phyloP scores from a whole-genome alignment of 2,888 invertebrate species.

The Matsumyia berberina region DNA sequence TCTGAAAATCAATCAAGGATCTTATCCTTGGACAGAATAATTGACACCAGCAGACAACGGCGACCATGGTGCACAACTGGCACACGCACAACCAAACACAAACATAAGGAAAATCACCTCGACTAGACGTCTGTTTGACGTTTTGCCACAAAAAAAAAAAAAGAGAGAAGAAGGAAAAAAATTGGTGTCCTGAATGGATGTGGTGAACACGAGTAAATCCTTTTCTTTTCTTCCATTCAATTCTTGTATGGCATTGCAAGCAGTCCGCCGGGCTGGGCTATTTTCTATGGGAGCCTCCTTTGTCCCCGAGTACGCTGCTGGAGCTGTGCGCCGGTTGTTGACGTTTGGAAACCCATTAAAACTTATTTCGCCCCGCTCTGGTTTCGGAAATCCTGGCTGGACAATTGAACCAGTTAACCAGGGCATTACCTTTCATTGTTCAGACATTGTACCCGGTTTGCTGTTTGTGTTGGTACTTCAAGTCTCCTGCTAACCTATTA shows the following conservation, averaged over 20 bases:
- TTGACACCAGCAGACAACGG: constrained; percentile 56
- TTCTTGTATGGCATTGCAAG: constrained; percentile 32
- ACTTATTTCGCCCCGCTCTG: constrained; percentile 64
- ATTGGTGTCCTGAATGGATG: constrained; percentile 51
- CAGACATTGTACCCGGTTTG: constrained; percentile 62
- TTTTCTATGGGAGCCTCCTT: background rate
- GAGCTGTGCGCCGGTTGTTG: too few species aligned
- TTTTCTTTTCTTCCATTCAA: constrained; percentile 54
- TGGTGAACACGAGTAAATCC: constrained; percentile 59
- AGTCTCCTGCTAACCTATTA: constrained; percentile 56
- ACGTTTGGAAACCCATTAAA: constrained; percentile 74
- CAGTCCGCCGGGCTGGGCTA: background rate
- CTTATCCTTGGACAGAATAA: constrained; percentile 65
- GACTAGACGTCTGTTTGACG: constrained; percentile 68
- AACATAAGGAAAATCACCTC: constrained; percentile 42
- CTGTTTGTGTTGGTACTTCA: constrained; percentile 56
- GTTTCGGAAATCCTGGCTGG: constrained; percentile 67
- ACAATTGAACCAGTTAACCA: constrained; percentile 76
- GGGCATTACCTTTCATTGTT: constrained; percentile 71
- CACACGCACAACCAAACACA: background rate
- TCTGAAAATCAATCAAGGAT: constrained; percentile 71
- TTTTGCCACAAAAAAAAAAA: constrained; percentile 7
- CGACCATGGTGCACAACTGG: background rate
- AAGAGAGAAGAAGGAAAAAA: constrained; percentile 9
- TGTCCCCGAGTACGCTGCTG: background rate